These are phyloP conservation scores for Atopsyche davidsoni DNA, from an alignment of 1,140 invertebrate genomes.

Conservation along the genomic window DNA sequence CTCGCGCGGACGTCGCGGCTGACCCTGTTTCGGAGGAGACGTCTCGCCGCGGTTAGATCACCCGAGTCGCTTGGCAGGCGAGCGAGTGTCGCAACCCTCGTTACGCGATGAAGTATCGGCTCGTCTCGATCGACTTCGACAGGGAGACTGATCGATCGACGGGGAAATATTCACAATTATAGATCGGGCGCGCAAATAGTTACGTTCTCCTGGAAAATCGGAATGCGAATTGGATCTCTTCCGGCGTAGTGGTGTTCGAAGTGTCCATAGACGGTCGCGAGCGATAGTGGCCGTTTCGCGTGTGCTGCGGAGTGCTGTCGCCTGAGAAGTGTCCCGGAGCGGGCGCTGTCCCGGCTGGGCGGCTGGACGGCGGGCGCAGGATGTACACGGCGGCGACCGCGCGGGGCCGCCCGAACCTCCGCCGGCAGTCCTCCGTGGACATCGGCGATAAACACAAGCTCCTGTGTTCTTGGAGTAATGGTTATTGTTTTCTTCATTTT, in stretches of 20 bases:
- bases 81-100: no score
- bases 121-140: no score
- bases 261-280: not conserved
- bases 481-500: no score
- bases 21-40: not conserved
- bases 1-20: not conserved
- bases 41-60: no score
- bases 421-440: constrained; percentile 33
- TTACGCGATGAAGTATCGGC: no score
- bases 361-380: constrained; percentile 5
- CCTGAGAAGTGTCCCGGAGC: not conserved
- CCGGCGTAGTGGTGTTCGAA: not conserved
- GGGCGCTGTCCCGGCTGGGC: constrained; percentile 6
- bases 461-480: constrained; percentile 42
- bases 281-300: not conserved
- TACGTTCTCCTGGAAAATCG: not conserved
- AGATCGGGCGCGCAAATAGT: not conserved
- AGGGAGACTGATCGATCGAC: no score
- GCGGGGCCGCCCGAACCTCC: constrained; percentile 37
- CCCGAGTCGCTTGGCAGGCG: no score
- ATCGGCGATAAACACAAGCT: constrained; percentile 41
- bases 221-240: not conserved
- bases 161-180: no score
- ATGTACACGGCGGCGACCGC: constrained; percentile 27
- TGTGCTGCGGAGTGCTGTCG: constrained; percentile 8